These are phyloP conservation scores for Silurus aristotelis DNA, from an alignment of 2,797 vertebrate species.

Conservation along the genomic window DNA sequence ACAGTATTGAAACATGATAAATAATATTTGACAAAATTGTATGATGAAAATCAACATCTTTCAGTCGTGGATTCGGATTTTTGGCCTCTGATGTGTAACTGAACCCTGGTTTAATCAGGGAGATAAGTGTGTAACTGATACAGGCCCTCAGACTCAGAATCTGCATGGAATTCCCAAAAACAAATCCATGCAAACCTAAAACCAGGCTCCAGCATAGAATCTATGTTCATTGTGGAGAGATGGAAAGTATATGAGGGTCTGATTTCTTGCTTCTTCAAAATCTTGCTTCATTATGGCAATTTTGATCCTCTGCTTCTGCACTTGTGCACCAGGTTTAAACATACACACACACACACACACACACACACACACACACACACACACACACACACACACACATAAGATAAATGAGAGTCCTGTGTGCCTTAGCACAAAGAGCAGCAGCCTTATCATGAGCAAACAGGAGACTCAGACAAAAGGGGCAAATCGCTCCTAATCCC, in stretches of 20 bases:
- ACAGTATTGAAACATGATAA: background rate
- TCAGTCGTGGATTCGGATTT: background rate
- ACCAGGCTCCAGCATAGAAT: background rate
- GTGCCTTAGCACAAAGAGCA: slow-evolving; percentile 31
- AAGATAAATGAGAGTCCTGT: slow-evolving; percentile 18
- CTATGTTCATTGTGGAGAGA: background rate
- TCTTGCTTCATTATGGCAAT: slow-evolving; percentile 46
- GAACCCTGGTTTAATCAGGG: background rate
- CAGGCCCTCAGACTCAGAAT: background rate
- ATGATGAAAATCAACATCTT: background rate
- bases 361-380: slow-evolving; percentile 5
- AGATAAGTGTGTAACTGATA: slow-evolving; percentile 19
- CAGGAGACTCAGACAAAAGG: slow-evolving; percentile 72
- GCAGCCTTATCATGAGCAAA: slow-evolving; percentile 70
- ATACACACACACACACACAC: background rate
- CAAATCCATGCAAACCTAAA: slow-evolving; percentile 35
- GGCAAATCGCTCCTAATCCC: slow-evolving; percentile 72
- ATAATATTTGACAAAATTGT: background rate
- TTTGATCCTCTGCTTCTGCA: slow-evolving; percentile 14
- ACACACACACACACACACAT: background rate
- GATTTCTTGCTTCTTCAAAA: slow-evolving; percentile 26
- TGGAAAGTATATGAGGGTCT: background rate
- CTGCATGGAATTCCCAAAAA: slow-evolving; percentile 22
- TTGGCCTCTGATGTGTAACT: background rate
- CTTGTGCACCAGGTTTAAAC: background rate